Evolutionary conservation across 2,888 invertebrate species (phyloP), one percentile per base, ranked within the genome.

Genomic region (Stenichneumon culpator): DNA sequence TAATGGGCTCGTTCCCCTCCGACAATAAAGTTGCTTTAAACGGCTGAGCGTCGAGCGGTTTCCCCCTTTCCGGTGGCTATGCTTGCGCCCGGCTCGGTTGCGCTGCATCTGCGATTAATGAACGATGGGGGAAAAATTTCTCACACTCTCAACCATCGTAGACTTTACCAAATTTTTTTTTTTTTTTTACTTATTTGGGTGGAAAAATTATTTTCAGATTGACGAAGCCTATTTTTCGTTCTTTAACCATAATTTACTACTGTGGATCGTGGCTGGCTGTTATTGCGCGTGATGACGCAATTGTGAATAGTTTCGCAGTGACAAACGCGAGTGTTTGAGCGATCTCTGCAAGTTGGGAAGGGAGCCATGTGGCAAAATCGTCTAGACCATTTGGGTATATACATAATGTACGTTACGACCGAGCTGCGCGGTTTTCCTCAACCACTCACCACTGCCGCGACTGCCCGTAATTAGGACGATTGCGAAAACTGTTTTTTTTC

Each of bases 1-100:
- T 74, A 69, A 84, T 81, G 68, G 77, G 50, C 84, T 81, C 68
- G 70, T 82, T 65, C 78, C 78, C 84, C 81, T 82, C 22, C 47
- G 78, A 68, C 60, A 36, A 67, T 60, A 60, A 70, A 73, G 77
- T 67, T 39, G 57, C 77, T 78, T 73, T 77, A 81, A 84, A 72
- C 78, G 57, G 25, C 52, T n/a, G 16, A 63, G 39, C 60, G 65
- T 69, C 79, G 78, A 82, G 84, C 79, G 65, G 39, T 52, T 75
- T 75, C 75, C 70, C 63, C 74, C 69, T 75, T 82, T 82, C 82
- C 74, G 82, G 79, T 79, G 78, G 63, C 79, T 70, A 74, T 36
- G 32, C 83, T 50, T 28, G 65, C 50, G 70, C 36, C 9, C 16
- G 22, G 14, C 44, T 22, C 16, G 4, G 47, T 22, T 22, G 22